Evolutionary conservation across 2,113 vertebrate species (phyloP).

Genomic region (Lepisosteus oculatus): DNA sequence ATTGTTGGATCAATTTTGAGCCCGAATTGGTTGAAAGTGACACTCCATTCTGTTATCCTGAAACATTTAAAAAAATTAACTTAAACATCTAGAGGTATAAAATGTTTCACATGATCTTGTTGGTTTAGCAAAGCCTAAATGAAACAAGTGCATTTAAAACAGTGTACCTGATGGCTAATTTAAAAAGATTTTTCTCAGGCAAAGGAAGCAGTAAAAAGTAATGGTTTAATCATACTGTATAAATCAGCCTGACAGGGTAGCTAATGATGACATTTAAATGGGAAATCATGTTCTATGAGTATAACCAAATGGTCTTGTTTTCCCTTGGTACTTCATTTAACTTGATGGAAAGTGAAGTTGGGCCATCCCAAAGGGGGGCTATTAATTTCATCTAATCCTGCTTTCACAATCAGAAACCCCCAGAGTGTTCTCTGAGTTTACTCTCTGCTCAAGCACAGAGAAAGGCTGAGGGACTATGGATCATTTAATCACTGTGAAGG

Average conservation of each 20-base stretch:
- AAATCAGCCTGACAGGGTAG: constrained; percentile 18
- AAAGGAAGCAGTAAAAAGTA: not conserved
- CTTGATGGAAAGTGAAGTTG: constrained; percentile 21
- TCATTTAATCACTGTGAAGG: constrained; percentile 6
- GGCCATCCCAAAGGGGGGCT: constrained; percentile 19
- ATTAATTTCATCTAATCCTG: constrained; percentile 35
- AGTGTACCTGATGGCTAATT: constrained; percentile 79
- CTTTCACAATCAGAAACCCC: constrained; percentile 22
- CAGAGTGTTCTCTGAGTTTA: constrained; percentile 10
- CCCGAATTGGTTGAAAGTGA: no score
- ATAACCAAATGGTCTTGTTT: constrained; percentile 19
- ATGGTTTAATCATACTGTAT: constrained; percentile 16
- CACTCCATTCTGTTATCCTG: no score
- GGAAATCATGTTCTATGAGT: constrained; percentile 22
- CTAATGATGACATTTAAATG: constrained; percentile 20
- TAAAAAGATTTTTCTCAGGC: constrained; percentile 72
- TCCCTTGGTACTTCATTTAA: constrained; percentile 28
- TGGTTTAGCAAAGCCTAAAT: no score
- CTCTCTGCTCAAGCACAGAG: constrained; percentile 8
- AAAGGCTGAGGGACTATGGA: constrained; percentile 1
- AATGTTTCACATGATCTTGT: no score
- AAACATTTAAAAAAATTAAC: no score
- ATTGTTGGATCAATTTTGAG: no score
- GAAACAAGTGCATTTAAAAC: constrained; percentile 63
- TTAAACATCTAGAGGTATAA: no score